Conservation (phyloP, 2,888 invertebrate genomes). For the Ophion obscuratus region DNA sequence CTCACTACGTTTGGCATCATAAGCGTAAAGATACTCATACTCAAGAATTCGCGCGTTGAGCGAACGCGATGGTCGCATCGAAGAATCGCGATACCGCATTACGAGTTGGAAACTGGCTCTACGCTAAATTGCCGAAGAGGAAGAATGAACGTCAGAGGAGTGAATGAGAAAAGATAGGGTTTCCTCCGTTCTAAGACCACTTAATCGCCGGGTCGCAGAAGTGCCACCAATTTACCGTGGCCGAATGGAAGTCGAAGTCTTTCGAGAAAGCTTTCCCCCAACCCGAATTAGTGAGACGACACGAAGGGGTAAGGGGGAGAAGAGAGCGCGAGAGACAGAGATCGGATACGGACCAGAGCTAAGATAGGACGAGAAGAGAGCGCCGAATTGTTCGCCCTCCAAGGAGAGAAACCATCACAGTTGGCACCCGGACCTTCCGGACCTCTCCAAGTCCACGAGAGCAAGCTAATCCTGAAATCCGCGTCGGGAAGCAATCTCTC, state of each 20-base stretch:
- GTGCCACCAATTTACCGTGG: slow-evolving; percentile 80
- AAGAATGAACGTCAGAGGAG: slow-evolving; percentile 58
- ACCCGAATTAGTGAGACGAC: slow-evolving; percentile 33
- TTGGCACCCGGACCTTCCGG: slow-evolving; percentile 77
- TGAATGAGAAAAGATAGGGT: slow-evolving; percentile 56
- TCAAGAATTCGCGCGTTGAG: not conserved
- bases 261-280: slow-evolving; percentile 62
- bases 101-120: slow-evolving; percentile 31
- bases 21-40: too few relatives aligned
- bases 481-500: slow-evolving; percentile 50
- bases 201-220: slow-evolving; percentile 81
- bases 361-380: slow-evolving; percentile 29
- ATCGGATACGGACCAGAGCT: slow-evolving; percentile 19
- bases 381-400: slow-evolving; percentile 30
- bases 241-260: slow-evolving; percentile 75
- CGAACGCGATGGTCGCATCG: not conserved
- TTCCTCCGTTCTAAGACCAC: slow-evolving; percentile 75
- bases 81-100: slow-evolving; percentile 28
- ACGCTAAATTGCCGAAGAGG: slow-evolving; percentile 33
- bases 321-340: slow-evolving; percentile 24
- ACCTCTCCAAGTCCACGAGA: slow-evolving; percentile 45
- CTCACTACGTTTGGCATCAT: too few relatives aligned
- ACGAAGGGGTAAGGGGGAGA: slow-evolving; percentile 22
- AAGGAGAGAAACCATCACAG: slow-evolving; percentile 73
- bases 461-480: slow-evolving; percentile 68